Evolutionary conservation across 2,888 invertebrate genomes (phyloP).

Genomic region (Rotaria macrura): DNA sequence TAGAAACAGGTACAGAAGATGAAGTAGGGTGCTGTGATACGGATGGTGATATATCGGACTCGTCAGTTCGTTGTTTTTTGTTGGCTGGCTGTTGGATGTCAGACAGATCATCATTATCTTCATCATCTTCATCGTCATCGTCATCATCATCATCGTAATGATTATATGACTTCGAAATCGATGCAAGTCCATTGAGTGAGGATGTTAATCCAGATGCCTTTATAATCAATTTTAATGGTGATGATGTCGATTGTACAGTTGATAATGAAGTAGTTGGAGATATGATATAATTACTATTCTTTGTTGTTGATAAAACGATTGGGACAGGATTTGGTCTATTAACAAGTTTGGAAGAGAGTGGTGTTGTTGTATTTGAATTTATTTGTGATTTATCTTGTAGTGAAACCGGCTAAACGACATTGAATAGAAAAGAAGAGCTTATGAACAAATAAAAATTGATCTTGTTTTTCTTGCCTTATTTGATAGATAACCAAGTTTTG

Average conservation of each 20-base stretch:
- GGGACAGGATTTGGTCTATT: neutral
- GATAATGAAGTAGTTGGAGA: neutral
- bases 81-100: neutral
- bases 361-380: neutral
- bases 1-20: neutral
- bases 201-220: neutral
- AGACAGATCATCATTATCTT: neutral
- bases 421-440: neutral
- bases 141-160: neutral
- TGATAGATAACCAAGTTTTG: neutral
- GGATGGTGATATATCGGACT: neutral
- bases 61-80: neutral
- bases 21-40: neutral
- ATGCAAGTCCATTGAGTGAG: neutral
- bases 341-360: neutral
- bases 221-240: neutral
- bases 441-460: no score
- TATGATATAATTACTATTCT: neutral
- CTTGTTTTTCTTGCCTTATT: neutral
- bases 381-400: neutral
- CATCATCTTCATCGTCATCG: neutral
- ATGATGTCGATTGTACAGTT: conserved; percentile 3
- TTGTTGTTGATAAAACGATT: neutral
- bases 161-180: neutral
- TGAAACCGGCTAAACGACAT: neutral